These are phyloP conservation scores for Cetoscarus ocellatus DNA, from an alignment of 2,797 vertebrate species.

Conservation along the genomic window DNA sequence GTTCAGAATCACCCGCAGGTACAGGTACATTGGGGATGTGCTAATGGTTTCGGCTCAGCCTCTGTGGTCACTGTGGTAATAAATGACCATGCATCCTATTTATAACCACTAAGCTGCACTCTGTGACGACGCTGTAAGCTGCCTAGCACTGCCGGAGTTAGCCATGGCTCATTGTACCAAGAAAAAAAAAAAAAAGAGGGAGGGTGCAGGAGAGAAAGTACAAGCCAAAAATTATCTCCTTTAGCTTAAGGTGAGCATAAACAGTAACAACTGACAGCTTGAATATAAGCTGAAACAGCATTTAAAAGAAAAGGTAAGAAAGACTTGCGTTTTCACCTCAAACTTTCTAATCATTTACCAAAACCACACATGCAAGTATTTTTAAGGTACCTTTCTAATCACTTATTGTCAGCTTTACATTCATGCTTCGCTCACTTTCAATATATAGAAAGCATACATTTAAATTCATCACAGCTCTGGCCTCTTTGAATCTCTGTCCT, in stretches of 20 bases:
- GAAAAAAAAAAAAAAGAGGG: conserved; percentile 6
- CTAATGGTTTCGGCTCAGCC: conserved; percentile 48
- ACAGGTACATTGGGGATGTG: conserved; percentile 53
- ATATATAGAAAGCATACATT: neutral
- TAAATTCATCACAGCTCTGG: conserved; percentile 3
- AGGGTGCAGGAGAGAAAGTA: neutral
- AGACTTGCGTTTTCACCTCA: neutral
- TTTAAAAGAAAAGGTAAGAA: no score
- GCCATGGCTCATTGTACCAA: conserved; percentile 47
- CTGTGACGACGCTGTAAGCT: conserved; percentile 78
- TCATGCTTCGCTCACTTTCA: neutral
- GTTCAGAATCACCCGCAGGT: conserved; percentile 31
- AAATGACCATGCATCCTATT: conserved; percentile 82
- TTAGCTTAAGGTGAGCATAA: neutral
- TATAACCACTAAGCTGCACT: conserved; percentile 83
- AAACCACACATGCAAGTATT: neutral
- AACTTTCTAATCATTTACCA: neutral
- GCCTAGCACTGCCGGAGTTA: conserved; percentile 69
- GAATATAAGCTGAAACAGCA: no score
- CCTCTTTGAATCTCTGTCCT: neutral
- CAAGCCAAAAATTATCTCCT: conserved; percentile 19
- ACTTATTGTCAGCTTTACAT: neutral
- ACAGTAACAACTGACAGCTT: conserved; percentile 1
- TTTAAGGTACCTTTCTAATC: neutral
- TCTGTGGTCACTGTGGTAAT: conserved; percentile 71